Evolutionary conservation across 2,113 vertebrate species (phyloP), one percentile per base, ranked within the genome.

Genomic region (Platichthys stellatus): DNA sequence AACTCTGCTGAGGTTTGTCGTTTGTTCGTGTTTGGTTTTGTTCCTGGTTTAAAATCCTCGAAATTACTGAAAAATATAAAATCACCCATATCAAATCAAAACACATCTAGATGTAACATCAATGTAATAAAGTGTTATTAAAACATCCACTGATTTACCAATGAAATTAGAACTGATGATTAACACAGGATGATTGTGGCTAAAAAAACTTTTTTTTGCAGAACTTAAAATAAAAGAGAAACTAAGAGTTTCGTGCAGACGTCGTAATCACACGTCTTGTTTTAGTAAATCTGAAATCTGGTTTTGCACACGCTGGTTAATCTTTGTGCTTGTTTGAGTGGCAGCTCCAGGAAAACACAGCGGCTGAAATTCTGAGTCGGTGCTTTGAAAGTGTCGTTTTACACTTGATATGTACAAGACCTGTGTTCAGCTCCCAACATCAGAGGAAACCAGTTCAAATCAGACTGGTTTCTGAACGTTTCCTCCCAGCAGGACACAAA

Each of bases 401-500:
- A 56, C 23, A 9, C 70, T 82, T 43, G 20, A 28, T 86, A 61
- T 63, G 47, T 76, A 78, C 80, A 79, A 72, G 31, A 31, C 6
- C 31, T 31, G 31, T 31, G 31, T 7, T 31, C 31, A 31, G 1
- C 31, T 31, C 31, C 28, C 6, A 31, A 7, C 31, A 6, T 31
- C 81, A 28, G 57, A 72, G 47, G 74, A 83, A 81, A 70, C 66
- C 66, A 56, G 61, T 72, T 71, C 62, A 56, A 11, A 73, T 10
- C 21, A 45, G 12, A 26, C 31, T 3, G 6, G 0, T 20, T 49
- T 47, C 15, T 5, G 15, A 47, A 17, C 13, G n/a, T 31, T 7
- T 73, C 60, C 68, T 69, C 63, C 72, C 77, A 74, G 67, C 85
- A 69, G 83, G 82, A 88, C 88, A 86, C 76, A 89, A 93, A 93